phyloP scores from a whole-genome alignment of 1,140 invertebrate species.

The Euwallacea similis region DNA sequence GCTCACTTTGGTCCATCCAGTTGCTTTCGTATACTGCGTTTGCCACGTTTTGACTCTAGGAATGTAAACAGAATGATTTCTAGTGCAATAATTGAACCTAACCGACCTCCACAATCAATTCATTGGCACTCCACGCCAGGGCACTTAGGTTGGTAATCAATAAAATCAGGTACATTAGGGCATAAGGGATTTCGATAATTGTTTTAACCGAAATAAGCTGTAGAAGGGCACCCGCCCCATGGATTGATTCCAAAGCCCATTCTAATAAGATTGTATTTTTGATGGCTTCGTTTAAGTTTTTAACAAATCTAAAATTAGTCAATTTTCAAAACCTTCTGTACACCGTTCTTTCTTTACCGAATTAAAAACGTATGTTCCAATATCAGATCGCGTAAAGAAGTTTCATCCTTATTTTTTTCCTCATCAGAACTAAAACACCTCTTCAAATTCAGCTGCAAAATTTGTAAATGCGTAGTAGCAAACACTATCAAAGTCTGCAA shows the following conservation, averaged over 20 bases:
- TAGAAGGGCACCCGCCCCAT: constrained; percentile 7
- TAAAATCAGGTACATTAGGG: not conserved
- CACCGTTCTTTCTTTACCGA: not conserved
- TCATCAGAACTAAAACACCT: not conserved
- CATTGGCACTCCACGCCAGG: constrained; percentile 13
- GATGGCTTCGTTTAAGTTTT: constrained; percentile 9
- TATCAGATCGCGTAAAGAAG: not conserved
- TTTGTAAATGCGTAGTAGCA: not conserved
- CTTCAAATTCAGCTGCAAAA: constrained; percentile 4
- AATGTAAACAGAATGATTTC: not conserved
- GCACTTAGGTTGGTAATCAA: not conserved
- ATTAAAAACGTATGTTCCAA: constrained; percentile 9
- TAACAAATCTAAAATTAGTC: constrained; percentile 6
- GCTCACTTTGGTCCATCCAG: constrained; percentile 11
- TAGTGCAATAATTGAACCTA: not conserved
- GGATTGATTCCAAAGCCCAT: not conserved
- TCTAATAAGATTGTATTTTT: constrained; percentile 12
- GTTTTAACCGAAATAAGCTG: not conserved
- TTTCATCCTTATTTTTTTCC: constrained; percentile 1
- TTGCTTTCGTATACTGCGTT: constrained; percentile 11
- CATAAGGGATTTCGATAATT: not conserved
- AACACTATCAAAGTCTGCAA: constrained; percentile 13
- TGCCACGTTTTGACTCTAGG: constrained; percentile 12
- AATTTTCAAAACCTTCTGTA: not conserved
- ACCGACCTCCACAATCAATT: constrained; percentile 6